These are phyloP conservation scores for Pangasius djambal DNA, from an alignment of 2,797 vertebrate genomes.

Conservation along the genomic window DNA sequence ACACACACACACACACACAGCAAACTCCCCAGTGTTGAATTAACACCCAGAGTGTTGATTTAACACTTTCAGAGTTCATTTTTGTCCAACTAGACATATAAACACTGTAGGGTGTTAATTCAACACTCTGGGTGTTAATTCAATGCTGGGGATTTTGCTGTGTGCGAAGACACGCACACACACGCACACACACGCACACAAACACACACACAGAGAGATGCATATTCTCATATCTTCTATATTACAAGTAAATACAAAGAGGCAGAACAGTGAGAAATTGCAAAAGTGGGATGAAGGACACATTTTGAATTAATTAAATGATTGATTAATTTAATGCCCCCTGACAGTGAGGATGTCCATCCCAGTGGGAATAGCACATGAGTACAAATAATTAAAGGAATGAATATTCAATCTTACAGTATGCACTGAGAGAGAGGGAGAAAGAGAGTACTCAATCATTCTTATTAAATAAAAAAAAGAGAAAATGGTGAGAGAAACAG, in stretches of 20 bases:
- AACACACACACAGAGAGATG: slow-evolving; percentile 52
- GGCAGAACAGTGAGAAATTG: slow-evolving; percentile 18
- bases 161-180: slow-evolving; percentile 20
- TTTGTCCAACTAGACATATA: no score
- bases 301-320: slow-evolving; percentile 26
- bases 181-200: slow-evolving; percentile 49
- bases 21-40: no score
- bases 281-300: slow-evolving; percentile 1
- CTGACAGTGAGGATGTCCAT: slow-evolving; percentile 20
- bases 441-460: not conserved
- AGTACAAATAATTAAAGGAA: slow-evolving; percentile 3
- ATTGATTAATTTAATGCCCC: slow-evolving; percentile 26
- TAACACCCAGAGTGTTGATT: no score
- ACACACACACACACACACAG: slow-evolving; percentile 43
- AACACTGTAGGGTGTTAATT: no score
- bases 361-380: slow-evolving; percentile 6
- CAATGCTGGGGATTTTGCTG: no score
- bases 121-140: no score
- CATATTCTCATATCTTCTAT: slow-evolving; percentile 25
- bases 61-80: no score
- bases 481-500: not conserved
- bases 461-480: not conserved
- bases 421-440: not conserved
- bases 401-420: slow-evolving; percentile 11
- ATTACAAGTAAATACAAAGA: slow-evolving; percentile 30